A percentile compares a stretch with the other conserved stretches of the same genome.
phyloP scores from a whole-genome alignment of 2,113 vertebrate genomes.

The Platycercus adscitus region DNA sequence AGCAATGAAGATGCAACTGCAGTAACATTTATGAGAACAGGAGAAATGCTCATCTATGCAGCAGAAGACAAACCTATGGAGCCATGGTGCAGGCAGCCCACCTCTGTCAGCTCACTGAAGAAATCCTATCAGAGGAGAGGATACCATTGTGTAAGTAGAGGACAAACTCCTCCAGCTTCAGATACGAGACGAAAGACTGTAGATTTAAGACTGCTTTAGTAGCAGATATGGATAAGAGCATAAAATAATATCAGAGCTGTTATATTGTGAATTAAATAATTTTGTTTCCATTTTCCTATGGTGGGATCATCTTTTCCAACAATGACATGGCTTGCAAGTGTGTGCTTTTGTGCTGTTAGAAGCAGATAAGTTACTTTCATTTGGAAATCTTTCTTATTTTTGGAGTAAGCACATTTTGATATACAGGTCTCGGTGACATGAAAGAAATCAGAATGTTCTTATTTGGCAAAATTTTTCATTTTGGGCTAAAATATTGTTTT shows the following conservation, averaged over 20 bases:
- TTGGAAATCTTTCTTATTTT: neutral
- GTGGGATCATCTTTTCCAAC: neutral
- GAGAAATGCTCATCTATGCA: neutral
- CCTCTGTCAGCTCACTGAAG: neutral
- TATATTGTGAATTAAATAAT: neutral
- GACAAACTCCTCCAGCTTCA: neutral
- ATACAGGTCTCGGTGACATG: neutral
- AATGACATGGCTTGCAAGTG: neutral
- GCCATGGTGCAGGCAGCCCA: accelerated
- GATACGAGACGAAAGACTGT: neutral
- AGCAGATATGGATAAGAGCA: neutral
- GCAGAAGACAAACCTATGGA: neutral
- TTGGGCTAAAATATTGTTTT: neutral
- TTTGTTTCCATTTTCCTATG: neutral
- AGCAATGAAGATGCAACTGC: neutral
- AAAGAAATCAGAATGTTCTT: neutral
- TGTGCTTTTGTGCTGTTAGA: neutral
- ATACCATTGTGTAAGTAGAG: neutral
- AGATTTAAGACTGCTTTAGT: neutral
- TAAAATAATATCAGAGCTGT: neutral
- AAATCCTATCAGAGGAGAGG: neutral
- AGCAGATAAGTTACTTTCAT: neutral
- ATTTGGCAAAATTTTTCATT: neutral
- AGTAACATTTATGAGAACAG: neutral
- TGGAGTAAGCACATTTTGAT: neutral